Base-by-base conservation (phyloP, 2,888 invertebrate genomes). In the Diaphora mendica region DNA sequence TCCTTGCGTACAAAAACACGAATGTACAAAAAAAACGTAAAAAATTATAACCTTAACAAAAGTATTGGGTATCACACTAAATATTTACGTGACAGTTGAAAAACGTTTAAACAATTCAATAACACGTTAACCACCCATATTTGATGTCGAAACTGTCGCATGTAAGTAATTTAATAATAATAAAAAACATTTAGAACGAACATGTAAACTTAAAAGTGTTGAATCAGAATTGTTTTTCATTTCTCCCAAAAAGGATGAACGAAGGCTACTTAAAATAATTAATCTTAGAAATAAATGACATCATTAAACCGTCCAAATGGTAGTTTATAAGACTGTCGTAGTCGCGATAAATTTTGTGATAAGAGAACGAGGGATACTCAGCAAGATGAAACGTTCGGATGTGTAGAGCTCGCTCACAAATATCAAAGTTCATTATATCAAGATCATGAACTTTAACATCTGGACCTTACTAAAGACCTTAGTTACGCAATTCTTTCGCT, bases 221-320 rank as follows among this genome's bases (percentile, higher is more conserved):
- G 62, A 62, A 30, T 62, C 30, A 62, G 62, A 62, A 30, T 30
- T 62, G 62, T 62, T 62, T 30, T 62, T 62, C 17, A 62, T 62
- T 8, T 2, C 30, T 62, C 62, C 62, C 30, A 15, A 55, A 55
- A 68, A 17, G 17, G 4, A 68, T 55, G 55, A 68, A 39, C 35
- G 35, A 33, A 68, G 33, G 55, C 55, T 35, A 55, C 51, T n/a
- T 68, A 55, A 69, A 55, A 69, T 69, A 55, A 35, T 17, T 35
- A 69, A 69, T 69, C 68, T 69, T 26, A 8, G 39, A 55, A 26
- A 39, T 39, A 69, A 39, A 69, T 26, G 55, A 39, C 55, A 48
- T 59, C 68, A 55, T 69, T 69, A 69, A 59, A 62, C 44, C 62
- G 30, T 42, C 44, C 35, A 42, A 30, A 13, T 5, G 33, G 62